phyloP scores from a whole-genome alignment of 2,797 vertebrate species.

The Lacerta viridis region DNA sequence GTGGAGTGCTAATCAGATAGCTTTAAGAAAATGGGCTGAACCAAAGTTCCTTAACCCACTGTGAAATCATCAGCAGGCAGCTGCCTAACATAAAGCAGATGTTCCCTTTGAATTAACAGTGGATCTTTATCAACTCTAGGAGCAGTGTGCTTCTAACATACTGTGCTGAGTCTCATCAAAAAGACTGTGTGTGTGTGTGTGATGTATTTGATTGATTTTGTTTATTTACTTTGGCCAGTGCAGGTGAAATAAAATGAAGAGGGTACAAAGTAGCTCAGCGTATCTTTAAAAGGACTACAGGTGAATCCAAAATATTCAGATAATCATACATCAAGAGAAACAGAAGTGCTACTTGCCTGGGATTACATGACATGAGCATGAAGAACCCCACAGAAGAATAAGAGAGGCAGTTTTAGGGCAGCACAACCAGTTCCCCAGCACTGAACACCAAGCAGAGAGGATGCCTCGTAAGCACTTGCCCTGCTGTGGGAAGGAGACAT shows the following conservation, averaged over 20 bases:
- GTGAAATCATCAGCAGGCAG: constrained; percentile 15
- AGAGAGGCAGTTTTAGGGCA: no score
- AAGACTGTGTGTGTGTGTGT: neutral
- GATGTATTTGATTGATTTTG: neutral
- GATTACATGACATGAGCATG: neutral
- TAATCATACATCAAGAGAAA: neutral
- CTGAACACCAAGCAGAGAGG: no score
- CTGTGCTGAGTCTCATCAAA: neutral
- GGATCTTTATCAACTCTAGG: constrained; percentile 20
- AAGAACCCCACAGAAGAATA: neutral
- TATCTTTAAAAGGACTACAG: neutral
- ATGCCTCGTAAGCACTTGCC: no score
- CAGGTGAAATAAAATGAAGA: constrained; percentile 1
- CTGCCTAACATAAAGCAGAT: neutral
- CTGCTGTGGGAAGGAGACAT: no score
- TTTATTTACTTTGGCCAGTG: neutral
- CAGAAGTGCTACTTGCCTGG: neutral
- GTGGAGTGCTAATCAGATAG: neutral
- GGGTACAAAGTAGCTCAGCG: neutral
- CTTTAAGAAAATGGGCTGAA: neutral
- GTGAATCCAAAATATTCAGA: neutral
- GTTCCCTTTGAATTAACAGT: neutral
- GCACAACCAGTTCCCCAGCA: no score
- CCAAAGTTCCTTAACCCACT: neutral
- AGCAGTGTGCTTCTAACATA: constrained; percentile 21